Evolutionary conservation across 2,888 invertebrate genomes (phyloP).

Genomic region (Empis stercorea): DNA sequence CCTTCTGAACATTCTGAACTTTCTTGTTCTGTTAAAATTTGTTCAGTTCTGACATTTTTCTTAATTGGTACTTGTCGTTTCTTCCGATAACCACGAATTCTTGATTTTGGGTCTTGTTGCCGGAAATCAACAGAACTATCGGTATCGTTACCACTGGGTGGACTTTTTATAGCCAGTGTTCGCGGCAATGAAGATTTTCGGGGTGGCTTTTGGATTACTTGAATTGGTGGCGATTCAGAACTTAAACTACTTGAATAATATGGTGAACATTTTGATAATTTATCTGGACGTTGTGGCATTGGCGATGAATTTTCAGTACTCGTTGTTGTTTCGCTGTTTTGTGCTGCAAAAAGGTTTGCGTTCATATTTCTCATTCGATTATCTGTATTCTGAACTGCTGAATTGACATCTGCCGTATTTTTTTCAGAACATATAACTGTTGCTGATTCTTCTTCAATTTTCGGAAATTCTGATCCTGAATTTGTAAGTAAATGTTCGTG

Average conservation of each 20-base stretch:
- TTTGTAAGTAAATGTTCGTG: constrained; percentile 48
- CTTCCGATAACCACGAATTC: constrained; percentile 54
- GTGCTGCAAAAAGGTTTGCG: constrained; percentile 20
- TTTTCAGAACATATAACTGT: constrained; percentile 26
- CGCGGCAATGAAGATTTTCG: constrained; percentile 50
- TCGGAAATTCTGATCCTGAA: constrained; percentile 40
- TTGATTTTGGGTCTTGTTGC: constrained; percentile 52
- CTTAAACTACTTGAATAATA: constrained; percentile 64
- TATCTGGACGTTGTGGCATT: constrained; percentile 34
- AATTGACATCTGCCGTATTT: constrained; percentile 28
- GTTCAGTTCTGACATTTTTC: constrained; percentile 27
- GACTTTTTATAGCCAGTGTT: constrained; percentile 50
- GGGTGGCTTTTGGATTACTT: constrained; percentile 46
- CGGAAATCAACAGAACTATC: constrained; percentile 53
- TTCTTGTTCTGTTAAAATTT: constrained; percentile 38
- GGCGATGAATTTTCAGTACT: constrained; percentile 33
- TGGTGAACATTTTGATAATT: constrained; percentile 55
- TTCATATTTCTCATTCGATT: not conserved
- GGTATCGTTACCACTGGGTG: constrained; percentile 62
- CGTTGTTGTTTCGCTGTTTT: constrained; percentile 26
- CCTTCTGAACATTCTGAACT: constrained; percentile 56
- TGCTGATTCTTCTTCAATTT: constrained; percentile 41
- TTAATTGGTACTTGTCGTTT: constrained; percentile 44
- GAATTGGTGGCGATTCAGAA: constrained; percentile 58
- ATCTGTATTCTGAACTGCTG: too few species aligned